Evolutionary conservation across 92 coral and sea anemone genomes (phyloP).

Genomic region (Phymanthus crucifer): DNA sequence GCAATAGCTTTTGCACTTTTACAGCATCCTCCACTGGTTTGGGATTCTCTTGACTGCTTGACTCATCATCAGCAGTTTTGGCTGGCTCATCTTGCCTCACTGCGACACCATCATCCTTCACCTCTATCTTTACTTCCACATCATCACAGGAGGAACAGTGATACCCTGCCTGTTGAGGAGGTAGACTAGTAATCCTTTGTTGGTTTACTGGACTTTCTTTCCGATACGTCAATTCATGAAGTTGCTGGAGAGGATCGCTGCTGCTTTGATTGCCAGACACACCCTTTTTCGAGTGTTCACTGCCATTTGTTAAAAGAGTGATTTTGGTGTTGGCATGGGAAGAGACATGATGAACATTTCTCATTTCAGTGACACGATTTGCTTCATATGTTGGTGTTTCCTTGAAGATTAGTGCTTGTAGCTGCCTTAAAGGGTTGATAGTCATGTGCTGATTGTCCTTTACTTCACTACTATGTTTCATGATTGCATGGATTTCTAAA

Average conservation of each 20-base stretch:
- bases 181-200: not conserved
- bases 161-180: not conserved
- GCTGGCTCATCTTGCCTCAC: not conserved
- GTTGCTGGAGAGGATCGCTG: constrained; percentile 30
- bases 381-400: constrained; percentile 41
- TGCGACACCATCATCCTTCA: not conserved
- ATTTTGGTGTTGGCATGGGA: not conserved
- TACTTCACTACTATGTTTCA: not conserved
- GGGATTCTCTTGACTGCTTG: not conserved
- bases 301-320: constrained; percentile 1
- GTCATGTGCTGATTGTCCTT: not conserved
- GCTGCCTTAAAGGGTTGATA: constrained; percentile 42
- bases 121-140: not conserved
- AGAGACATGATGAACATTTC: not conserved
- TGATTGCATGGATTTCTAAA: constrained; percentile 18
- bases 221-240: constrained; percentile 27
- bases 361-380: constrained; percentile 30
- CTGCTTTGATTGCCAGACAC: not conserved
- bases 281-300: not conserved
- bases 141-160: not conserved
- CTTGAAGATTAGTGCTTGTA: constrained; percentile 42
- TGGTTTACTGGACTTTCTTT: constrained; percentile 24
- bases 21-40: not conserved
- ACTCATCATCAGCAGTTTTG: not conserved
- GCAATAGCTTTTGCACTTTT: constrained; percentile 8